phyloP scores from a whole-genome alignment of 2,113 vertebrate genomes.

The Macheiramphus alcinus region DNA sequence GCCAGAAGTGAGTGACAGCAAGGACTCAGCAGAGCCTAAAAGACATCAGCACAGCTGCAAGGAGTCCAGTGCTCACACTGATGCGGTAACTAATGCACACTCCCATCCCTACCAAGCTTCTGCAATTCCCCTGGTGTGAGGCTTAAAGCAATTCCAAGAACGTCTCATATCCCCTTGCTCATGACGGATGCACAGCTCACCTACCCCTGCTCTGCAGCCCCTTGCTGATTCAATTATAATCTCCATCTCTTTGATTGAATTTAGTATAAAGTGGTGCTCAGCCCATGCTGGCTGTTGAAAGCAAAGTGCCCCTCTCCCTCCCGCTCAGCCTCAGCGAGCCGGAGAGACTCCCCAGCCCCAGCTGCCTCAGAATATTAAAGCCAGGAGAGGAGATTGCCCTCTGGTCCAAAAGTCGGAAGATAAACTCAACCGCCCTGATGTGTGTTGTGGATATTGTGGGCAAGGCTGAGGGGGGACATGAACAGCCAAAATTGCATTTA shows the following conservation, averaged over 20 bases:
- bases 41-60: background rate
- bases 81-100: background rate
- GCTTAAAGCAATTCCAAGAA: background rate
- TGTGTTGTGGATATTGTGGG: background rate
- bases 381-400: background rate
- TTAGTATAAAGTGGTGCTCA: background rate
- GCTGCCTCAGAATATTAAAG: background rate
- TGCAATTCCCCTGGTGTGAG: background rate
- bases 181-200: background rate
- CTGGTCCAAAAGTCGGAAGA: background rate
- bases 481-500: background rate
- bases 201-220: background rate
- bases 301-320: background rate
- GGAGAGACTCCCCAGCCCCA: background rate
- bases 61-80: background rate
- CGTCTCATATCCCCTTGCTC: background rate
- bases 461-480: background rate
- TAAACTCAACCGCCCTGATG: fast-evolving
- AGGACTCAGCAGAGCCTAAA: background rate
- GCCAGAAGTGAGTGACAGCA: background rate
- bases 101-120: background rate
- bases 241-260: constrained; percentile 26
- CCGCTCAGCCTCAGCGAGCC: background rate
- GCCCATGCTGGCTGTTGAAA: background rate
- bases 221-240: constrained; percentile 21